Evolutionary conservation across 2,888 invertebrate genomes (phyloP).

Genomic region (Dendrolimus houi): DNA sequence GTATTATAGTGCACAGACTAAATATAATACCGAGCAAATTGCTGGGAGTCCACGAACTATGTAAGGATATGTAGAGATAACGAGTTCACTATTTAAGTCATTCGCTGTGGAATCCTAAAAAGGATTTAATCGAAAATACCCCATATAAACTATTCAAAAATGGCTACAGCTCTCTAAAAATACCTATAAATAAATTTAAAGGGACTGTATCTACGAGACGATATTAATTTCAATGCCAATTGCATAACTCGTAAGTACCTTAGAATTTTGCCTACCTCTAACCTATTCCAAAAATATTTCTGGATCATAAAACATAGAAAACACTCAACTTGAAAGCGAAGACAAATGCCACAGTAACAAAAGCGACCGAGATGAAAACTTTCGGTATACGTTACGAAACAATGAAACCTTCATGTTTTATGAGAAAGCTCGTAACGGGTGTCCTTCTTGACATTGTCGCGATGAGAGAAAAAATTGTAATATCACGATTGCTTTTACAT

Average conservation of each 20-base stretch:
- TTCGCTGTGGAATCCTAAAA: too few species aligned
- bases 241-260: neutral
- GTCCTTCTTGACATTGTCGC: slow-evolving; percentile 17
- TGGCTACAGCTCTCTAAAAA: too few species aligned
- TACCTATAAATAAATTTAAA: too few species aligned
- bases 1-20: too few species aligned
- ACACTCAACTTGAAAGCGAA: slow-evolving; percentile 9
- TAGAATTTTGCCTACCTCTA: too few species aligned
- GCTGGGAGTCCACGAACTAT: too few species aligned
- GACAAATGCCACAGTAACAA: slow-evolving; percentile 16
- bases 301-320: neutral
- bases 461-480: slow-evolving; percentile 23
- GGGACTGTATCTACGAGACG: too few species aligned
- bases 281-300: neutral
- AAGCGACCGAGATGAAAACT: slow-evolving; percentile 14
- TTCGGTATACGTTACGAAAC: slow-evolving; percentile 18
- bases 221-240: neutral
- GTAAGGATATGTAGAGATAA: too few species aligned
- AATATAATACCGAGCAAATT: too few species aligned
- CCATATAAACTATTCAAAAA: too few species aligned
- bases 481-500: slow-evolving; percentile 7
- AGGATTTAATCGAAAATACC: too few species aligned
- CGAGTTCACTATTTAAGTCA: too few species aligned
- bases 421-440: slow-evolving; percentile 22
- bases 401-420: slow-evolving; percentile 26